Base-by-base conservation (phyloP, 2,888 invertebrate genomes). In the Drosophila longiperda region DNA sequence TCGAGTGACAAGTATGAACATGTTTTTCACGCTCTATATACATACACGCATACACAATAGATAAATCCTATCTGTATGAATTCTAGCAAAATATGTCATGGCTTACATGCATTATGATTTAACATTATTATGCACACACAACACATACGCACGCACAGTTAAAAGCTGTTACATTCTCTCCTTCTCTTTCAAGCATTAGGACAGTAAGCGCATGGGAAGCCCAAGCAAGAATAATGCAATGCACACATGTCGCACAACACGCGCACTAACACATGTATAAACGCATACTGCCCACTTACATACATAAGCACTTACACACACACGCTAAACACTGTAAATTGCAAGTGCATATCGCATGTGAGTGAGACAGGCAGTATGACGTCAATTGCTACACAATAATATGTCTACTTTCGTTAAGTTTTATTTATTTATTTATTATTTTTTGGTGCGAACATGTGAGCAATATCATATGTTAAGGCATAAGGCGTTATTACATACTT, bases 201-300 rank as follows among this genome's bases (percentile, higher is more conserved):
- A 32, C 73, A 68, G 70, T 71, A 20, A 75, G 67, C 61, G 63
- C 69, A 80, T 73, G 78, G 64, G 67, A 78, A 78, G 79, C 75
- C 69, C 69, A 78, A 75, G 80, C 84, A 87, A 84, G 87, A 87
- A 84, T 80, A 78, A 87, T 87, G 82, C 84, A 84, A 55, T 68
- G 66, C 66, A 78, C 69, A 78, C 68, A 78, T 79, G 74, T 77
- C 80, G 71, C 73, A 66, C 84, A 79, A 73, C 84, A 84, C 84
- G 84, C 89, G 87, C 87, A 89, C 77, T 66, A 75, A 89, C 66
- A 78, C 81, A 70, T 38, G 73, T 70, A 68, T 42, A 64, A 59
- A 69, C 58, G 45, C 60, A 72, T 68, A 59, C 60, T 75, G 65
- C 80, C 80, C 76, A 80, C 76, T 58, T 60, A 64, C 50, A 69